Conservation (phyloP, 2,113 vertebrate species). For the Macrotis lagotis region DNA sequence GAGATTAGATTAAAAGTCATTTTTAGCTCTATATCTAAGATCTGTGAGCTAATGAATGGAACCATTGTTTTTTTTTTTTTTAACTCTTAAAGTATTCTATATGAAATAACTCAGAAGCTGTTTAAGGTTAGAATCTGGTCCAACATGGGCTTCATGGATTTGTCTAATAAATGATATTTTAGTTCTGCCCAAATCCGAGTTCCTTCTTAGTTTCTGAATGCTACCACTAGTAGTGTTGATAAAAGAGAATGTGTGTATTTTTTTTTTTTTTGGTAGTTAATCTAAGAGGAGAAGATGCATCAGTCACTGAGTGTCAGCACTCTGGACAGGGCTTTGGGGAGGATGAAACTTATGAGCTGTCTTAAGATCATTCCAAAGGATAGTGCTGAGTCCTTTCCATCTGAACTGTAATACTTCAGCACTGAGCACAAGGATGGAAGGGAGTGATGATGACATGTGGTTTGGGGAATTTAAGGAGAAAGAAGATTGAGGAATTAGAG, state of each 20-base stretch:
- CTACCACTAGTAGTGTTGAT: background rate
- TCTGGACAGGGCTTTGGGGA: background rate
- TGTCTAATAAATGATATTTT: background rate
- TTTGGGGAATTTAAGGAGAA: background rate
- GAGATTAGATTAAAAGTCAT: background rate
- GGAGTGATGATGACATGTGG: background rate
- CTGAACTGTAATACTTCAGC: background rate
- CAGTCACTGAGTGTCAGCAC: background rate
- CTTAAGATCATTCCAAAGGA: background rate
- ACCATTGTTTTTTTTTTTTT: background rate
- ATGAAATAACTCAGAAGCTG: background rate
- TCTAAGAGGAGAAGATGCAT: background rate
- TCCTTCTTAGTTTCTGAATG: background rate
- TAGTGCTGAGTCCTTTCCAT: background rate
- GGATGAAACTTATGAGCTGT: background rate
- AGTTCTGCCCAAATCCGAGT: background rate
- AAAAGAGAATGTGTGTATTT: background rate
- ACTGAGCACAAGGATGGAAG: background rate
- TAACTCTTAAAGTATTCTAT: background rate
- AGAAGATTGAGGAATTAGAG: background rate
- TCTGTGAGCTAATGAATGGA: background rate
- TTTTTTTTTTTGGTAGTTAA: background rate
- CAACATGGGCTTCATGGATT: background rate
- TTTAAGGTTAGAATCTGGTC: background rate
- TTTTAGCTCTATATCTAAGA: background rate